Evolutionary conservation across 2,888 invertebrate species (phyloP), one percentile per base, ranked within the genome.

Genomic region (Cinara cedri): DNA sequence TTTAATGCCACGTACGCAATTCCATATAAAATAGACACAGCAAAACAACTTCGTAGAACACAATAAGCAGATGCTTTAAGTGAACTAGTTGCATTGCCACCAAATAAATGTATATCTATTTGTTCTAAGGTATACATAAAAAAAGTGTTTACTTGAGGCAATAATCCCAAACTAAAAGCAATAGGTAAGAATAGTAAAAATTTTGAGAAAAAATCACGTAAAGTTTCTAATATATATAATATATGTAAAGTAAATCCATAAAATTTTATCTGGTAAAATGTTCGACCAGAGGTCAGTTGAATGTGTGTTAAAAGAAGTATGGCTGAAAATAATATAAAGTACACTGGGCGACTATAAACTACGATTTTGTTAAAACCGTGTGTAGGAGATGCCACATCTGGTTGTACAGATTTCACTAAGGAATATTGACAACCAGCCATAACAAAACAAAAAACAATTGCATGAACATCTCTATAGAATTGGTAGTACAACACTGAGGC

Each of bases 381-480:
- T 55, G 97, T 97, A 0, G 99, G 98, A 2, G 98, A 98, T 0
- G 98, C 94, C 0, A 98, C 97, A 86, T 99, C 99, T 0, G 99
- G 99, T 85, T 99, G 99, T 1, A 99, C 99, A 83, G 97, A 97
- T 87, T 98, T 98, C 82, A 98, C 87, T 83, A 98, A 87, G 0
- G 97, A 97, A 86, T 98, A 99, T 86, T 99, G 99, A 84, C 97
- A 96, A 19, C 97, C 93, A 0, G 98, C 98, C 84, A 98, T 96
- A n/a, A 98, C 95, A 84, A 97, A 94, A 87, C 98, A 98, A 86
- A 99, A 96, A 85, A 97, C 88, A 86, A 98, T 95, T 19, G 97
- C 94, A 84, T 92, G 93, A 75, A 98, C 90, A 86, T 99, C 98
- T 84, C 91, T 91, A 87, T 96, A 98, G 86, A 96, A 93, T 70